Base-by-base conservation (phyloP, 2,888 invertebrate species). In the Campopleginae sp. region DNA sequence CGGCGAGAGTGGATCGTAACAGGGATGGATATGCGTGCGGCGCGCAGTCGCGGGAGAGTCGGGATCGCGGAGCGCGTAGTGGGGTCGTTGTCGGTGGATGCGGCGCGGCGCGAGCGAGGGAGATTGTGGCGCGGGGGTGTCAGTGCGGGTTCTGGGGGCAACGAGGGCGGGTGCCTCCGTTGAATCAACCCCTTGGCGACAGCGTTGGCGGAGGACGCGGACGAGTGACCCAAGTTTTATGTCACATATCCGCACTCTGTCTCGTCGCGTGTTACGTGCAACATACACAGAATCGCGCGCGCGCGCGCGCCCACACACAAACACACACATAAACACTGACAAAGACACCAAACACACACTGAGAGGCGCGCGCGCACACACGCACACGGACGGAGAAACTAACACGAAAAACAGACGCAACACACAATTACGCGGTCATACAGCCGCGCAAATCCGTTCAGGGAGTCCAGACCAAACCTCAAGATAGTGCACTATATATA, bases 121-220 rank as follows among this genome's bases (percentile, higher is more conserved):
- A 87, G 58, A 3, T 58, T 85, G 88, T 38, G 88, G 87, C 88
- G 89, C 90, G 91, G 85, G 90, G 92, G 89, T 89, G 90, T 80
- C 92, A 93, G 93, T 93, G 93, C 92, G 93, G 92, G 92, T 91
- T 93, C 91, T 92, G 91, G 93, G 93, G 93, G 93, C 93, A 90
- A 91, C 92, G 93, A 92, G 92, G 93, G 93, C 92, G 92, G 92
- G 91, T 92, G 84, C 89, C 90, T 92, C 91, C 91, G 91, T 91
- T 90, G 90, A 88, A 91, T 89, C 87, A 88, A 92, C 89, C 91
- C 91, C 92, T 93, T 92, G 90, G 90, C 89, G 90, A 92, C 90
- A 91, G 90, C 89, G 86, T 88, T 86, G 89, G 88, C 89, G 86
- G 88, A 87, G 89, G 88, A 84, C 76, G n/a, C n/a, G n/a, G n/a